Base-by-base conservation (phyloP, 2,888 invertebrate genomes). In the Caenorhabditis sinica region DNA sequence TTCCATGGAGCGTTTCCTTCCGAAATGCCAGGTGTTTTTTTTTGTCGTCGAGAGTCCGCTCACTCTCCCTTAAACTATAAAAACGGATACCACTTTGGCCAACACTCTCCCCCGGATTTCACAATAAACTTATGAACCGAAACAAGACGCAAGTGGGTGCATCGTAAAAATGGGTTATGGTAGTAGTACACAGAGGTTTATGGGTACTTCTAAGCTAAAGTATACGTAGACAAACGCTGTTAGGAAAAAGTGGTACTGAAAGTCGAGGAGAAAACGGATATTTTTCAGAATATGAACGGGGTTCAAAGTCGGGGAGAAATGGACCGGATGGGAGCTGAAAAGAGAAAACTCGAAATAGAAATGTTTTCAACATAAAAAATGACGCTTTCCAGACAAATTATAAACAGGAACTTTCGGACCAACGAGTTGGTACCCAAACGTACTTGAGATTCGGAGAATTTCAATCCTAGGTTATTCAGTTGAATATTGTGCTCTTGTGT, bases 151-250 rank as follows among this genome's bases (percentile, higher is more conserved):
- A n/a, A 45, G n/a, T n/a, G 20, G 43, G 45, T 45, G 15, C 65
- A 65, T 65, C 65, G 28, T 65, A 65, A 65, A 65, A 65, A 4
- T 17, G 8, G 51, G 56, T 43, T 65, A 65, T 65, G 65, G 65
- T 65, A 45, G 43, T 23, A 17, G 43, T 36, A 11, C 13, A 20
- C 11, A 23, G 2, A 20, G n/a, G 40, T 23, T 63, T 63, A 40
- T 63, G 40, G 20, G 36, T 56, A 25, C 25, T 56, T 56, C 28
- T 5, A 15, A 23, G 13, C 40, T 23, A 1, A 56, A 25, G 28
- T 15, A 25, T 28, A 28, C 56, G 11, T 23, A 13, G 33, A 36
- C 4, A 36, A 36, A 36, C 11, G 40, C 40, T 2, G 13, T 11
- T 11, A 11, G 40, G 13, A 40, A 13, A 11, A 13, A 40, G 40